Base-by-base conservation (phyloP, 1,140 invertebrate genomes). In the Leptinotarsa defecta region DNA sequence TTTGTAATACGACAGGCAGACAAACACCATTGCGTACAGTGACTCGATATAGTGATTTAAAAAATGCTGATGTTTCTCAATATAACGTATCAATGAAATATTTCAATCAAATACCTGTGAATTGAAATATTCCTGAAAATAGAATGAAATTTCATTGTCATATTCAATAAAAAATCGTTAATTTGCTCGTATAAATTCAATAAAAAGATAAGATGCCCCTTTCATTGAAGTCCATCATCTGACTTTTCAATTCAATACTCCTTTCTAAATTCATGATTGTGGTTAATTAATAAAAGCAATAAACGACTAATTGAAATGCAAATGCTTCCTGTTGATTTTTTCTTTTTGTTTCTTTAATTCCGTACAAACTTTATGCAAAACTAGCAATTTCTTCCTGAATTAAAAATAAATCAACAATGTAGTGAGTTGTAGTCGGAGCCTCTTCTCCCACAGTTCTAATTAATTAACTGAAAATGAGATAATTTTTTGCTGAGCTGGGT, bases 301-400 rank as follows among this genome's bases (percentile, higher is more conserved):
- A 76, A 79, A 81, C 79, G 78, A 73, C 72, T 81, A 79, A 81
- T 81, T 81, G 78, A 81, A 81, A 81, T 81, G 80, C 76, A 81
- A 81, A 81, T 81, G 72, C 73, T 68, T 49, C 61, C 48, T 20
- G 68, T 65, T 48, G 48, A 57, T 77, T 74, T 65, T 74, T 71
- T 73, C 72, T 77, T 48, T 72, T 64, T 27, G 65, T 69, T 74
- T 71, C 76, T 70, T 64, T 57, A 61, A 77, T 74, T 77, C 76
- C 65, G 65, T 19, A 43, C 61, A 68, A 71, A 70, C 43, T 77
- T 74, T 68, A 77, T 77, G 76, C 68, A 74, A 76, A 77, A 77
- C 72, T 77, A 68, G 72, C 76, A 74, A 77, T 77, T 67, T 77
- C 70, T 48, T 48, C 27, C 74, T 13, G 19, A 68, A 19, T 52